These are phyloP conservation scores for Dinocampus coccinellae DNA, from an alignment of 2,888 invertebrate genomes.

Conservation along the genomic window DNA sequence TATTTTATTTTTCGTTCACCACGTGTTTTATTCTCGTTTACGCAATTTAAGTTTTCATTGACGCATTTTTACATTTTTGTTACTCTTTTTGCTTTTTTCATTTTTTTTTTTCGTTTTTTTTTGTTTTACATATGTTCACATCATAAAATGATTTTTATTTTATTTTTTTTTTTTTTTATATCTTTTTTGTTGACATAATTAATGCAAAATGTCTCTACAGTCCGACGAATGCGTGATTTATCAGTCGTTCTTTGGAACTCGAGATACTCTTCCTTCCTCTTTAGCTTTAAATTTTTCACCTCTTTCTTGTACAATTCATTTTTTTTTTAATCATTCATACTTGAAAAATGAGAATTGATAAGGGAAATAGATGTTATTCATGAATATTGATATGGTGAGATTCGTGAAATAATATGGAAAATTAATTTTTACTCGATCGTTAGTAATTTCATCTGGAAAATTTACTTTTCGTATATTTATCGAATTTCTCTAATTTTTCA, in stretches of 20 bases:
- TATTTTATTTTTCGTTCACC: neutral
- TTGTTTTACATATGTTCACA: constrained; percentile 21
- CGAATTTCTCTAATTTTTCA: too few species aligned
- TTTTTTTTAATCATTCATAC: constrained; percentile 66
- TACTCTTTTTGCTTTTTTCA: too few species aligned
- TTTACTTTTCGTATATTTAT: too few species aligned
- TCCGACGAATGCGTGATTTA: constrained; percentile 66
- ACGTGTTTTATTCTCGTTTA: neutral
- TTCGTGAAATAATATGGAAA: neutral
- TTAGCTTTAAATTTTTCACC: constrained; percentile 38
- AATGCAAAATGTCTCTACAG: constrained; percentile 68
- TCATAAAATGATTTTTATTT: constrained; percentile 34
- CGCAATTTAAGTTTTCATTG: neutral
- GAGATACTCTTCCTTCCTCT: constrained; percentile 54
- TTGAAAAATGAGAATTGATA: constrained; percentile 56
- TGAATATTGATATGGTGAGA: neutral
- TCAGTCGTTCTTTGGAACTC: constrained; percentile 60
- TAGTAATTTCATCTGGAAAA: neutral
- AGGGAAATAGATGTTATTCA: constrained; percentile 37
- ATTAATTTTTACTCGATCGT: constrained; percentile 32
- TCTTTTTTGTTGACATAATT: constrained; percentile 62
- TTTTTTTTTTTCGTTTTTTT: too few species aligned
- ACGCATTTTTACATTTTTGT: neutral
- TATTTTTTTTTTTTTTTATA: too few species aligned
- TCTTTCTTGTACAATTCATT: constrained; percentile 50